Evolutionary conservation across 1,140 invertebrate species (phyloP), one percentile per base, ranked within the genome.

Genomic region (Drosophila mayri): DNA sequence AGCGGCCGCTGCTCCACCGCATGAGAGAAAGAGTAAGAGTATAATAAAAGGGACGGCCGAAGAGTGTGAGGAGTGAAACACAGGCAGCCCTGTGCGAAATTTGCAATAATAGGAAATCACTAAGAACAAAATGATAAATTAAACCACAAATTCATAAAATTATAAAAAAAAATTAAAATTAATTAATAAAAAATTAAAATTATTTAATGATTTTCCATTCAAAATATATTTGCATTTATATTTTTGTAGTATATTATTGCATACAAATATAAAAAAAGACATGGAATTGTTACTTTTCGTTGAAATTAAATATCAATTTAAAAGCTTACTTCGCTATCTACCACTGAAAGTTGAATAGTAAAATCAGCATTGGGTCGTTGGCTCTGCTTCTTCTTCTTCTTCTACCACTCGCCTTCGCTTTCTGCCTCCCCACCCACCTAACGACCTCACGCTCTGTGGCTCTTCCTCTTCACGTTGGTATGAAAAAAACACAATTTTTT

Each of bases 401-500:
- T 37, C 12, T 37, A 16, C 50, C 50, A 54, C 50, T 54, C 52
- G 30, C 62, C 65, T 35, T 38, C 50, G 50, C 49, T 64, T 38
- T 52, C 12, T 47, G 14, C 9, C 30, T 64, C 43, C 25, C 18
- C 70, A 12, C 49, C 18, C 41, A 38, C 22, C 50, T 37, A 52
- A 65, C 66, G 18, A 40, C 50, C 38, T 74, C 47, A 16, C 22
- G 38, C 35, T 73, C 38, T 74, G 40, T n/a, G 22, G 41, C 35
- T 72, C 49, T 62, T 74, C 38, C 60, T 75, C 59, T 57, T 60
- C 62, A 35, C 46, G 46, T 49, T 76, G 66, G 71, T 58, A 70
- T 44, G 18, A 41, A 66, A 66, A 76, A 60, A 47, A 62, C 25
- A 65, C 40, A 25, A 38, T 62, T 78, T 76, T 79, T 79, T 79